Conservation (phyloP, 2,888 invertebrate species). For the Drosophila leonis region DNA sequence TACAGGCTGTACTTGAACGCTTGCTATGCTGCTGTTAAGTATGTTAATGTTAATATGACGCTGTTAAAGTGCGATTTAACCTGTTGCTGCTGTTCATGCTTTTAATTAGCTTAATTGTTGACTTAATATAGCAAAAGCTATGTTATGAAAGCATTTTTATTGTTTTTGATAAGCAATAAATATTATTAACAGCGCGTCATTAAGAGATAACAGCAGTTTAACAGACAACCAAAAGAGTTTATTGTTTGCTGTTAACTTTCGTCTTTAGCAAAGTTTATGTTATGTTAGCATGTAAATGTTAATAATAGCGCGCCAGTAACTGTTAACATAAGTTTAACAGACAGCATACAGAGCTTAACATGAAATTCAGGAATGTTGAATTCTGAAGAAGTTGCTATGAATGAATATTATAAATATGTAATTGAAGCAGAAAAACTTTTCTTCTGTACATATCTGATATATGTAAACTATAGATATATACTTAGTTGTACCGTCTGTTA, state of each 20-base stretch:
- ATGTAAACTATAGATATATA: neutral
- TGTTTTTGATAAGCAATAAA: neutral
- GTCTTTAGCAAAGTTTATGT: neutral
- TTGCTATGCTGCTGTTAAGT: neutral
- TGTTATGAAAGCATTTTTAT: neutral
- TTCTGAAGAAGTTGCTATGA: neutral
- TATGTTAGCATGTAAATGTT: neutral
- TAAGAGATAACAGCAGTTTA: neutral
- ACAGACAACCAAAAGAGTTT: neutral
- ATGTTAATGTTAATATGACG: conserved; percentile 4
- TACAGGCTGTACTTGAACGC: neutral
- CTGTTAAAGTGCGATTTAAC: conserved; percentile 7
- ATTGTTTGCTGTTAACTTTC: neutral
- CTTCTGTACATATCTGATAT: neutral
- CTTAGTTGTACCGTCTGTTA: neutral
- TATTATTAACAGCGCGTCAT: neutral
- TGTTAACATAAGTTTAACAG: neutral
- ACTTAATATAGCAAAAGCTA: neutral
- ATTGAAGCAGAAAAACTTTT: neutral
- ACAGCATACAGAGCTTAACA: neutral
- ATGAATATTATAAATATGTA: neutral
- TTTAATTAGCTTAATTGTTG: neutral
- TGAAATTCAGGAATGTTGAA: neutral
- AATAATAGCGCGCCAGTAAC: neutral
- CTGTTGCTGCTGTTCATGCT: neutral